Evolutionary conservation across 1,140 invertebrate genomes (phyloP), one percentile per base, ranked within the genome.

Genomic region (Hyposmocoma kahamanoa): DNA sequence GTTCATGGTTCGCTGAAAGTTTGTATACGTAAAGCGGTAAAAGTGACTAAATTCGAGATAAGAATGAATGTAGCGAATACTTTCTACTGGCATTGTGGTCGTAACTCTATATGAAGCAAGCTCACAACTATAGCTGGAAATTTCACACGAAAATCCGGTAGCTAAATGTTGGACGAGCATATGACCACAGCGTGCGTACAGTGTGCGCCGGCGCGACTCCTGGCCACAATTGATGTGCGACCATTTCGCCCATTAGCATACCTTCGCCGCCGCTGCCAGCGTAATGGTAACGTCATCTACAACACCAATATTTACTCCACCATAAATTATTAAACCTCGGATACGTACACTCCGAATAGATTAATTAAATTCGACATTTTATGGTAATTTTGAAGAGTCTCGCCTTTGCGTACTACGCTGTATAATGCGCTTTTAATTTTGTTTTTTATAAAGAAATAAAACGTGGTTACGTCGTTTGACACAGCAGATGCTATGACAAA

Each of bases 231-330:
- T 62, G 51, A 58, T 65, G 53, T 56, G 21, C 38, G 44, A 42
- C 52, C 53, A 62, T 68, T 60, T 47, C 53, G 42, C 13, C 50
- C 58, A 64, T 64, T 70, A 64, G 56, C 59, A 62, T 67, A 62
- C 54, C 56, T 60, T 47, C 26, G 50, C 45, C 53, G 47, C 56
- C 42, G 36, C 46, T 46, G 50, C 49, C 39, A 49, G 56, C 55
- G 59, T 64, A 64, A 59, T 64, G 58, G 61, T 64, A 62, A 59
- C 48, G 57, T 68, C 58, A 63, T 64, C 55, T 63, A 58, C 53
- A 53, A 53, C 26, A 44, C 51, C 51, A 55, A 56, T 62, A 66
- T 66, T 66, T 58, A 55, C 49, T 55, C 46, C 47, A 42, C 32
- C 30, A 58, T 59, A 60, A 68, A 61, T 69, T 59, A 55, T 54